Percentiles rank a stretch among this genome's conserved stretches.
Conservation (phyloP, 2,113 vertebrate genomes). For the Sturnus vulgaris region DNA sequence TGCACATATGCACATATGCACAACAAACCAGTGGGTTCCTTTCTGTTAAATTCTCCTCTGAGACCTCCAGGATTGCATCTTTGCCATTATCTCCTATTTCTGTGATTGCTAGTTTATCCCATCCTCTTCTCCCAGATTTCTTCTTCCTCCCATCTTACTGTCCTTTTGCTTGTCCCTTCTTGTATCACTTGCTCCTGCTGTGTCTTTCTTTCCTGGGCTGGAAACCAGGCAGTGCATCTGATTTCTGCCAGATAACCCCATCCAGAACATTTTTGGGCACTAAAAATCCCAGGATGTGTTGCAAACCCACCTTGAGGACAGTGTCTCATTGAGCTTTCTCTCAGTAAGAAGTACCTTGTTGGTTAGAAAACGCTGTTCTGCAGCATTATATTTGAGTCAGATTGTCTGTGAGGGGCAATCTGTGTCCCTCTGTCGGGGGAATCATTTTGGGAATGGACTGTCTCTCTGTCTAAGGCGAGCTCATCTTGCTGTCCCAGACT, state of each 20-base stretch:
- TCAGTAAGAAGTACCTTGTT: background rate
- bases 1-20: too few species aligned
- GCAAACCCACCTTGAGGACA: background rate
- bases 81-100: background rate
- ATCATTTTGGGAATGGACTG: background rate
- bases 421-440: background rate
- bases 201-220: background rate
- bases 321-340: background rate
- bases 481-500: background rate
- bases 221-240: background rate
- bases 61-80: background rate
- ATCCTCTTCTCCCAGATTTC: background rate
- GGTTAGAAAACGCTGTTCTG: background rate
- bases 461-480: background rate
- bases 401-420: background rate
- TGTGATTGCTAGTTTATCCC: background rate
- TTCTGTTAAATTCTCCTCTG: background rate
- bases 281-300: background rate
- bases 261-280: background rate
- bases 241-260: background rate
- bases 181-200: background rate
- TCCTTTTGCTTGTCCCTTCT: background rate
- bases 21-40: background rate
- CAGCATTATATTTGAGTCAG: background rate
- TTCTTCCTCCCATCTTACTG: background rate